These are phyloP conservation scores for Petrocephalus sullivani DNA, from an alignment of 2,797 vertebrate species.

Conservation along the genomic window DNA sequence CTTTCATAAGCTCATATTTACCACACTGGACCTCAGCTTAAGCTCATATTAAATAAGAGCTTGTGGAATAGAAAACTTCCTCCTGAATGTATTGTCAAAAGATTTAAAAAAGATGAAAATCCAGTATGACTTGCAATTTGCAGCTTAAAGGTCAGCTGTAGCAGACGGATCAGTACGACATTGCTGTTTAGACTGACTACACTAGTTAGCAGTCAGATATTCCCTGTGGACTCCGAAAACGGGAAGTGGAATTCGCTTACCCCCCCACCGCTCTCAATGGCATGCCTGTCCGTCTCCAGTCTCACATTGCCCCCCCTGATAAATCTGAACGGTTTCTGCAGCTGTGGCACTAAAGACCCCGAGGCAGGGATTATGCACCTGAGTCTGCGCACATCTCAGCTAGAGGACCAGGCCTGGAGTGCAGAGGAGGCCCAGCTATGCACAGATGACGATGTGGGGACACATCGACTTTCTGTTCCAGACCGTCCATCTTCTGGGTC, in stretches of 20 bases:
- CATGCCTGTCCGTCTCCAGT: not conserved
- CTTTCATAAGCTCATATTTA: not conserved
- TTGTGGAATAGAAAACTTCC: not conserved
- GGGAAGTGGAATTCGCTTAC: not conserved
- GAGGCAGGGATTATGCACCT: not conserved
- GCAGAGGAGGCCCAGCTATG: not conserved
- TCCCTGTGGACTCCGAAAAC: not conserved
- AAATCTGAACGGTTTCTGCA: not conserved
- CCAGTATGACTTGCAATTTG: not conserved
- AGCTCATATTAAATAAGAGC: conserved; percentile 1
- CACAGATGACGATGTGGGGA: not conserved
- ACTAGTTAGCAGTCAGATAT: not conserved
- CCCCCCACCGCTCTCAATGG: not conserved
- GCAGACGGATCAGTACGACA: not conserved
- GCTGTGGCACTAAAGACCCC: not conserved
- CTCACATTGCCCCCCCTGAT: not conserved
- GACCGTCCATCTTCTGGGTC: not conserved
- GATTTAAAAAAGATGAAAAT: conserved; percentile 3
- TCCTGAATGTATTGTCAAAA: not conserved
- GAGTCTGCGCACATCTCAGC: not conserved
- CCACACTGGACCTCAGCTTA: not conserved
- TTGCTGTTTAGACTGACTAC: not conserved
- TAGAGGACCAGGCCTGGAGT: not conserved
- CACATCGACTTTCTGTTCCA: not conserved
- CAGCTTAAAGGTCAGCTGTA: not conserved